These are phyloP conservation scores for Ephydatia muelleri DNA, from an alignment of 37 sponge, comb jelly and placozoan species.

Conservation along the genomic window DNA sequence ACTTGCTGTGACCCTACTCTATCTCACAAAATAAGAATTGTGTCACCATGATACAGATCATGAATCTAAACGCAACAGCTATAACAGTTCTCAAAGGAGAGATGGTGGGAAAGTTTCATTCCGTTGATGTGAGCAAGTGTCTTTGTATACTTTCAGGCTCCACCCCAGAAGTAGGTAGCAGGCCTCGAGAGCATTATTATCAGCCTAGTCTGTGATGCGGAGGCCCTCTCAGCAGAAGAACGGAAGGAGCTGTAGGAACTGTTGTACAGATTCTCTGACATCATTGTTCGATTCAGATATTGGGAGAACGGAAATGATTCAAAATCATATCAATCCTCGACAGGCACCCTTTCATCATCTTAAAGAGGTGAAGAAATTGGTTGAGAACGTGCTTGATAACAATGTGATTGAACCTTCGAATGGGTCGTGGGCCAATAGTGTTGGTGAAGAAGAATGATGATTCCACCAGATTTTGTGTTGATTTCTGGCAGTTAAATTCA, in stretches of 20 bases:
- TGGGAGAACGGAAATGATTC: background rate
- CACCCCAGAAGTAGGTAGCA: too few relatives aligned
- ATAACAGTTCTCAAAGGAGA: too few relatives aligned
- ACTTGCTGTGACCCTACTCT: background rate
- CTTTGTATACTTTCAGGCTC: too few relatives aligned
- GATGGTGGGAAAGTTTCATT: too few relatives aligned
- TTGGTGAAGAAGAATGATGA: constrained; percentile 11
- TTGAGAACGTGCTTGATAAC: constrained; percentile 12
- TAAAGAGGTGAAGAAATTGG: constrained; percentile 8
- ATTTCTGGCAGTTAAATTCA: background rate
- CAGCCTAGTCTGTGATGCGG: too few relatives aligned
- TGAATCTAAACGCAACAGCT: too few relatives aligned
- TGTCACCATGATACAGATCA: too few relatives aligned
- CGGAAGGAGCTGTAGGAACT: background rate
- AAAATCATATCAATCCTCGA: constrained; percentile 6
- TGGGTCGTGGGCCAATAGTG: constrained; percentile 56
- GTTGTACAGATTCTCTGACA: background rate
- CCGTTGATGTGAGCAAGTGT: too few relatives aligned
- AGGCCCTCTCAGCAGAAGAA: background rate
- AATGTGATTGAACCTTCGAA: constrained; percentile 6
- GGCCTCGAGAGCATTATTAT: too few relatives aligned
- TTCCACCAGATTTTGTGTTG: background rate
- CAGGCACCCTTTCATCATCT: background rate
- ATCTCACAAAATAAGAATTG: background rate
- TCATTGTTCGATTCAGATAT: background rate